A percentile compares a stretch with the other conserved stretches of the same genome.
Evolutionary conservation across 2,888 invertebrate species (phyloP).

Genomic region (Trichopoda pennipes): DNA sequence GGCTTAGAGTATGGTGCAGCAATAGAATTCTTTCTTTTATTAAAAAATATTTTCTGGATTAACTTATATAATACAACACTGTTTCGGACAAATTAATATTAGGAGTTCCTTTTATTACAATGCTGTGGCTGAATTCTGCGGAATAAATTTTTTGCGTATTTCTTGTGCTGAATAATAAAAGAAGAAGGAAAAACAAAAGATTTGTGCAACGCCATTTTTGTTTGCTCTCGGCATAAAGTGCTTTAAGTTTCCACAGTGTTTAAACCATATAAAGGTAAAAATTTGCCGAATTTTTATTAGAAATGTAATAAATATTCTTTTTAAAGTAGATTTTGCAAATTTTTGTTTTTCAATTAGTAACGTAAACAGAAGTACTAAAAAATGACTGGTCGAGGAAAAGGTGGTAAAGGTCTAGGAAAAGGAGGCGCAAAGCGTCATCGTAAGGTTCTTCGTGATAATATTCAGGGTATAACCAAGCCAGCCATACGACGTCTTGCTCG

Average conservation of each 20-base stretch:
- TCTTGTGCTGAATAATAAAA: background rate
- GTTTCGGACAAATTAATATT: too few species aligned
- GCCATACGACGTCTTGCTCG: conserved; percentile 89
- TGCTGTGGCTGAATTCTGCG: background rate
- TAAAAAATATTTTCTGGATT: too few species aligned
- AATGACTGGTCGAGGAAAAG: conserved; percentile 91
- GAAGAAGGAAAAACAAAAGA: background rate
- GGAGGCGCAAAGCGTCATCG: conserved; percentile 92
- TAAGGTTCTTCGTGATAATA: conserved; percentile 89
- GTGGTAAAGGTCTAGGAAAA: conserved; percentile 89
- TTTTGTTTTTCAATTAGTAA: background rate
- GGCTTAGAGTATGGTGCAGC: too few species aligned
- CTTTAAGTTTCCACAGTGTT: background rate
- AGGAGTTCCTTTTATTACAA: background rate
- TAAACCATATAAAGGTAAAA: conserved; percentile 11
- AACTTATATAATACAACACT: too few species aligned
- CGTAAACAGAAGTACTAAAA: conserved; percentile 69
- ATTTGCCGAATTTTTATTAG: background rate
- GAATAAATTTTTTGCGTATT: background rate
- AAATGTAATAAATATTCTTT: background rate
- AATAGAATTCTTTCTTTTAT: too few species aligned
- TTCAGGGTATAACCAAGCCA: conserved; percentile 90
- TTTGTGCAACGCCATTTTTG: conserved; percentile 46
- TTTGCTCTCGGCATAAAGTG: background rate
- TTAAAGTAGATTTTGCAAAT: background rate